phyloP scores from a whole-genome alignment of 2,888 invertebrate genomes.

The Oegoconia quadripuncta region DNA sequence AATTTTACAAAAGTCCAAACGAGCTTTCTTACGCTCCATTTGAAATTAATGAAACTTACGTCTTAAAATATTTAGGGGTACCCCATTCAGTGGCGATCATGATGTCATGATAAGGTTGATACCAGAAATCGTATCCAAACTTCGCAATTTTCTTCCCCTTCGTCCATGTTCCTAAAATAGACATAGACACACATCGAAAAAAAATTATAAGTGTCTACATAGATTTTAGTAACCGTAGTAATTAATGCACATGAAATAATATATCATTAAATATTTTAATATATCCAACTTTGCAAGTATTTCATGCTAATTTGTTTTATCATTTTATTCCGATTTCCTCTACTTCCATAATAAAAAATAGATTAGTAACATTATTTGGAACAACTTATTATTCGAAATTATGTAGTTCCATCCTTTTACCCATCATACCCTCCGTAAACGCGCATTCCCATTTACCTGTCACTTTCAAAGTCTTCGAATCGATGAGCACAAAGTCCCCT shows the following conservation, averaged over 20 bases:
- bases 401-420: neutral
- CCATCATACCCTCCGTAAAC: neutral
- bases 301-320: too few species aligned
- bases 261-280: neutral
- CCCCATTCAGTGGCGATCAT: constrained; percentile 97
- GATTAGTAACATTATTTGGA: too few species aligned
- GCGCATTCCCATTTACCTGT: constrained; percentile 74
- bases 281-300: too few species aligned
- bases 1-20: too few species aligned
- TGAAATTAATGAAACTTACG: constrained; percentile 50
- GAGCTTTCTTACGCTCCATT: neutral
- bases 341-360: too few species aligned
- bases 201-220: neutral
- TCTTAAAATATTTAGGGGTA: constrained; percentile 88
- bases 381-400: neutral
- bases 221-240: too few species aligned
- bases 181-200: too few species aligned
- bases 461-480: constrained; percentile 87
- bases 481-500: constrained; percentile 93
- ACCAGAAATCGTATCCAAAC: constrained; percentile 98
- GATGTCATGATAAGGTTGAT: constrained; percentile 94
- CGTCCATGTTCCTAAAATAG: constrained; percentile 88
- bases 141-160: constrained; percentile 81
- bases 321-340: too few species aligned
- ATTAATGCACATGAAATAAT: too few species aligned